These are phyloP conservation scores for Pristionchus mayeri DNA, from an alignment of 2,888 invertebrate genomes.

Conservation along the genomic window DNA sequence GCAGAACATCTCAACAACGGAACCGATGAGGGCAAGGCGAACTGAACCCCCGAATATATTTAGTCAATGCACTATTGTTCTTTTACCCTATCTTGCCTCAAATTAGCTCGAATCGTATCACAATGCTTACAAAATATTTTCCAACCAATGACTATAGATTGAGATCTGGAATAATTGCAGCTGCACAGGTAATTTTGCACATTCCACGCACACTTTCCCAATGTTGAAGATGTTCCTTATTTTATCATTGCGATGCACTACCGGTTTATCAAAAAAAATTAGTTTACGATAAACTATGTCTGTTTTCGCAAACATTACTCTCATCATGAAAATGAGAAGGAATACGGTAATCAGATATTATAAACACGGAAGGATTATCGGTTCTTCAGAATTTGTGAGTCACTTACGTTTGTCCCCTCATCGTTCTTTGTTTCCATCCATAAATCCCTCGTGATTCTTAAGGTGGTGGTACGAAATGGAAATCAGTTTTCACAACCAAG, in stretches of 20 bases:
- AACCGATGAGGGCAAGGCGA: not conserved
- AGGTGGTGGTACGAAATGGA: too few relatives aligned
- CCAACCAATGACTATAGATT: not conserved
- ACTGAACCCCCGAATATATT: not conserved
- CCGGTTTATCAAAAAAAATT: too few relatives aligned
- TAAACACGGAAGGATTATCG: too few relatives aligned
- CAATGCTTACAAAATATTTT: not conserved
- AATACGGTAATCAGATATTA: too few relatives aligned
- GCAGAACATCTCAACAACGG: constrained; percentile 11
- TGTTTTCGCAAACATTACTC: too few relatives aligned
- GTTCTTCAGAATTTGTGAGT: too few relatives aligned
- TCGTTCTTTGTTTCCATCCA: too few relatives aligned
- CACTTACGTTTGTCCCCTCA: too few relatives aligned
- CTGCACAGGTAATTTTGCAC: constrained; percentile 17
- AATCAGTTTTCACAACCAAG: too few relatives aligned
- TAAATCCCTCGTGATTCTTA: too few relatives aligned
- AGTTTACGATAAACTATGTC: too few relatives aligned
- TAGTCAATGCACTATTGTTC: not conserved
- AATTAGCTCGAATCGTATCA: not conserved
- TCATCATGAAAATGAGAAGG: too few relatives aligned
- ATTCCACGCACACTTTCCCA: not conserved
- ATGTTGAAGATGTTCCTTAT: not conserved
- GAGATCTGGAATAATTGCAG: constrained; percentile 8
- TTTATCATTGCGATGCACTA: not conserved
- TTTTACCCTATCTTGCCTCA: not conserved